Conservation (phyloP, 2,888 invertebrate genomes). For the Ornithoptera priamus region DNA sequence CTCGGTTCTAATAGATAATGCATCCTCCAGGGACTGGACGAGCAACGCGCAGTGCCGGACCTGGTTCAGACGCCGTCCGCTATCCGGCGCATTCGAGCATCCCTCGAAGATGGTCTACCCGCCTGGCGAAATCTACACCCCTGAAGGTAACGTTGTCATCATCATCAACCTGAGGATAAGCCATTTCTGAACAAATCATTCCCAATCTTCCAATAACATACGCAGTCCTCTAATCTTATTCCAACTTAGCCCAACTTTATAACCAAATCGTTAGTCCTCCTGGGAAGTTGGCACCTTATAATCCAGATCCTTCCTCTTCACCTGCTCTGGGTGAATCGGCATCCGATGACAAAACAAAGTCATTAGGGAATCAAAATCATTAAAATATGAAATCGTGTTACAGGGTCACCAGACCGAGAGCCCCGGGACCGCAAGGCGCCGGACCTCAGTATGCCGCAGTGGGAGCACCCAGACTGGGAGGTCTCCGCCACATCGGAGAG, state of each 20-base stretch:
- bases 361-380: too few species aligned
- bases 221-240: too few species aligned
- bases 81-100: constrained; percentile 92
- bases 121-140: constrained; percentile 90
- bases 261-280: too few species aligned
- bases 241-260: too few species aligned
- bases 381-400: background rate
- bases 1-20: too few species aligned
- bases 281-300: too few species aligned
- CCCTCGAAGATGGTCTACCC: constrained; percentile 97
- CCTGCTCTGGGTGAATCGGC: too few species aligned
- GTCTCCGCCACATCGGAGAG: constrained; percentile 91
- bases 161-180: too few species aligned
- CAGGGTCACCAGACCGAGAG: constrained; percentile 82
- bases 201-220: too few species aligned
- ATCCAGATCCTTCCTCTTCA: too few species aligned
- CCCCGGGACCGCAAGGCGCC: constrained; percentile 77
- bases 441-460: constrained; percentile 86
- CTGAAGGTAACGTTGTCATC: constrained; percentile 75
- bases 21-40: constrained; percentile 87
- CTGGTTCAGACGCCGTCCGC: constrained; percentile 91
- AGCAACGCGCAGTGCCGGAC: constrained; percentile 92
- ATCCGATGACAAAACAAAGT: too few species aligned
- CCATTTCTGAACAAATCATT: too few species aligned
- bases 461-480: constrained; percentile 91